Base-by-base conservation (phyloP, 2,888 invertebrate species). In the Aquatica leii region DNA sequence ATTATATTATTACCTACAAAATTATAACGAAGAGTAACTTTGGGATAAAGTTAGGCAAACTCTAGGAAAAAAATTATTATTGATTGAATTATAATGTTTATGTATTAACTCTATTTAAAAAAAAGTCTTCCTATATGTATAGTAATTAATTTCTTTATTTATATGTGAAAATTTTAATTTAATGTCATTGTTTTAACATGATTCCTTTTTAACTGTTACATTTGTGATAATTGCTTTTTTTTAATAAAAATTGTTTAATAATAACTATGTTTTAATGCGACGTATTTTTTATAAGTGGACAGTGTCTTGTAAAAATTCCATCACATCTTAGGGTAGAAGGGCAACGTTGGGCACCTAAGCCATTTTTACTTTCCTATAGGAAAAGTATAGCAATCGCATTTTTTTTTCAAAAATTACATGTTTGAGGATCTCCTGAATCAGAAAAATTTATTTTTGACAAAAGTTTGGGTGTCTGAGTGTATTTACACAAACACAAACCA, bases 221-320 rank as follows among this genome's bases (percentile, higher is more conserved):
- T 79, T 80, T 82, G 82, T 82, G 82, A 82, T 82, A 82, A 82
- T 81, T 80, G 81, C 81, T 82, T 82, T 80, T 79, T n/a, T 80
- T 59, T 81, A 81, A 82, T 81, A 81, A 82, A 81, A 74, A 77
- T 80, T 80, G 78, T 81, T 82, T 80, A 79, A 79, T 81, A 76
- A 74, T 75, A 17, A 51, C 3, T n/a, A 4, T 4, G 2, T 9
- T 43, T 43, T 43, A n/a, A n/a, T n/a, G n/a, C n/a, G n/a, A n/a
- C n/a, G n/a, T n/a, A n/a, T n/a, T n/a, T n/a, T n/a, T n/a, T n/a
- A n/a, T n/a, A n/a, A n/a, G n/a, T n/a, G n/a, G n/a, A n/a, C n/a
- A n/a, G n/a, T n/a, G n/a, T n/a, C n/a, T n/a, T n/a, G n/a, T n/a
- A n/a, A n/a, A n/a, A n/a, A n/a, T n/a, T n/a, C n/a, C n/a, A n/a